Conservation (phyloP, 2,113 vertebrate species). For the Caracal caracal region DNA sequence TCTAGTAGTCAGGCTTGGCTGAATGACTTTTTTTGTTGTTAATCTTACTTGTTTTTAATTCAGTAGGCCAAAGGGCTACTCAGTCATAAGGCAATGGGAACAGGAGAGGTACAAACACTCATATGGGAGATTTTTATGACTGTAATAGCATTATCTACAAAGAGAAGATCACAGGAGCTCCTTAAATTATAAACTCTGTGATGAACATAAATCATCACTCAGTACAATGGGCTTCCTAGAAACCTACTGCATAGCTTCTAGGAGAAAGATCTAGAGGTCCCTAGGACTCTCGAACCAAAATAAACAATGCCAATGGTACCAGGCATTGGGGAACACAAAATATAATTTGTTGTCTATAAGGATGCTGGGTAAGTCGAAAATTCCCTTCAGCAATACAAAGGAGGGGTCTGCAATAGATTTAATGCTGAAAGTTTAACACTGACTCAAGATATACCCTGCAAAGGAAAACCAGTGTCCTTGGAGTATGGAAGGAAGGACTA, state of each 20-base stretch:
- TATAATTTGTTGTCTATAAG: background rate
- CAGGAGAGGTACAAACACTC: background rate
- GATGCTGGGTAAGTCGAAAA: slow-evolving; percentile 16
- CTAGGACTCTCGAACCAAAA: background rate
- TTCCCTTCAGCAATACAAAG: background rate
- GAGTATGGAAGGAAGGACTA: background rate
- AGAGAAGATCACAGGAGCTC: background rate
- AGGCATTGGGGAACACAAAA: background rate
- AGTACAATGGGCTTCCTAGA: background rate
- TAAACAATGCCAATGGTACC: background rate
- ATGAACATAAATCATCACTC: background rate
- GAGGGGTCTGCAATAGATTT: background rate
- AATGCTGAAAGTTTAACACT: background rate
- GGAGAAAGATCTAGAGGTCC: background rate
- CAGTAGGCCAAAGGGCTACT: background rate
- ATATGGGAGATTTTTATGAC: background rate
- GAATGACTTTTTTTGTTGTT: background rate
- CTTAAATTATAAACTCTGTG: background rate
- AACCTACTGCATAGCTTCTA: background rate
- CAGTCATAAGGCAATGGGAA: background rate
- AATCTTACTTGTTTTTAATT: slow-evolving; percentile 42
- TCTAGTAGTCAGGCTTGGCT: background rate
- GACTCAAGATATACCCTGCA: slow-evolving; percentile 26
- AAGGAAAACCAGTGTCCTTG: slow-evolving; percentile 23
- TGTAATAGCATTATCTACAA: background rate